Base-by-base conservation (phyloP, 2,113 vertebrate species). In the Hoplias malabaricus region DNA sequence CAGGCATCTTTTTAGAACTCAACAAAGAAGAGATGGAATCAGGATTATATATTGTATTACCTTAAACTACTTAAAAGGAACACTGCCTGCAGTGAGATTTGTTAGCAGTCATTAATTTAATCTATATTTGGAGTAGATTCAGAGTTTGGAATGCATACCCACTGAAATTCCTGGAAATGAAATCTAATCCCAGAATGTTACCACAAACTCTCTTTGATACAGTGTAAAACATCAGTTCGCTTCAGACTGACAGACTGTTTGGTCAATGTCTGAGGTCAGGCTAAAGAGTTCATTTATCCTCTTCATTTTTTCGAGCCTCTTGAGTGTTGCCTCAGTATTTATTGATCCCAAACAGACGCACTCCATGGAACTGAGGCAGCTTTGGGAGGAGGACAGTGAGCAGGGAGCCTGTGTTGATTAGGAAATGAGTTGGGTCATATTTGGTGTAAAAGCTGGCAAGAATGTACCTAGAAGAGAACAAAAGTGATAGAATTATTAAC, bases 401-500 rank as follows among this genome's bases (percentile, higher is more conserved):
- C 61, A 98, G 86, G 6, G 96, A 97, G 74, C 89, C 48, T 0
- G 96, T 98, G 91, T 98, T 98, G 91, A 98, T 82, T 13, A 96
- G 31, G 84, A 98, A 98, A 85, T 98, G 95, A 11, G 88, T 92
- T 7, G 92, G 85, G 48, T 98, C 95, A 2, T 98, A 98, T 82
- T 98, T 98, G 80, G 96, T 98, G 86, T 98, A 98, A 88, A 98
- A 98, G 88, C 95, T 98, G 87, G 96, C 93, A 67, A 98, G 91
- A 54, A 98, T 93, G 71, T 98, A 96, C 86, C 96, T 98, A 57
- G 1, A 6, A 16, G 40, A 25, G 33, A 33, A 57, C n/a, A 72
- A 23, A 68, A 21, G 25, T 10, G 3, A 27, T 46, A 23, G 46
- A 12, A n/a, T n/a, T n/a, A n/a, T n/a, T n/a, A n/a, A n/a, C n/a